Base-by-base conservation (phyloP, 2,888 invertebrate species). In the Didymodactylos carnosus region DNA sequence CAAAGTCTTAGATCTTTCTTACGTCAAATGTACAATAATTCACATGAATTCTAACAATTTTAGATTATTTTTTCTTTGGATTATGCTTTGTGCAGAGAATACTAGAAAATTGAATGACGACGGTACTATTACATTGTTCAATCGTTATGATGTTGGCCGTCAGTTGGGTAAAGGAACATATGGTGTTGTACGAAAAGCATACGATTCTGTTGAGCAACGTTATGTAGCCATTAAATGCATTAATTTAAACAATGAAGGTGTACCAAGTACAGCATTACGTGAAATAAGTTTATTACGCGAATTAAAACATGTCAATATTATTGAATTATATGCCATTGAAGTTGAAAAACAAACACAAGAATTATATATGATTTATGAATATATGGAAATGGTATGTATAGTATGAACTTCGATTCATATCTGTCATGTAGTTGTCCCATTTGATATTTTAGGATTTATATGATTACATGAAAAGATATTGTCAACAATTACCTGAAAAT, bases 151-250 rank as follows among this genome's bases (percentile, higher is more conserved):
- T 62, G 62, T 62, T 62, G 62, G 62, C 35, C 35, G 62, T n/a
- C 35, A 95, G 86, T 92, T 97, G 78, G 95, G 95, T 75, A 95
- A 97, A 87, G 97, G 87, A 73, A 98, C 97, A 14, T 98, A 98
- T 84, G 98, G 98, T 77, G 94, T 93, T 49, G 98, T 98, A 16
- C 98, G 94, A 83, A 95, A 94, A 89, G 85, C 92, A 89, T 3
- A 89, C 88, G 84, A 89, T 89, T 82, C 81, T 75, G 82, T 82
- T 75, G 84, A 84, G 7, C 81, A 82, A 35, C 79, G 80, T 75
- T 77, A 81, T 75, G 94, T 95, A 39, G 98, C 98, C 8, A 89
- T 98, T 89, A 98, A 98, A 84, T 95, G 95, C 86, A 97, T 94
- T 78, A 88, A 94, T 53, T 85, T 97, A 79, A 95, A 95, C 81